phyloP scores from a whole-genome alignment of 2,797 vertebrate species.

The Emys orbicularis region DNA sequence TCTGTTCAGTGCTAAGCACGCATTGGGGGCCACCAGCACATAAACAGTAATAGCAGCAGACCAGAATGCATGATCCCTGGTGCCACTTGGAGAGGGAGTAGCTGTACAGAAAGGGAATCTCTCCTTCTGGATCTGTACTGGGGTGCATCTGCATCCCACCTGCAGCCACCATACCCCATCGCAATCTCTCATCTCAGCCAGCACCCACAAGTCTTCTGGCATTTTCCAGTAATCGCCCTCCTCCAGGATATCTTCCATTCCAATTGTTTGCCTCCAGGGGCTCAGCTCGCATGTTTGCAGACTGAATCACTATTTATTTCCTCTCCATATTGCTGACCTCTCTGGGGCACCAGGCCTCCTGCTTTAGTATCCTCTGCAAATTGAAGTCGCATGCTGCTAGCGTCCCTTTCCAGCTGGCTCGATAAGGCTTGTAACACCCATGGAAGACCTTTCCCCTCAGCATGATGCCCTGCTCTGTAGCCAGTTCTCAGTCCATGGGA shows the following conservation, averaged over 20 bases:
- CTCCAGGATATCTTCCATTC: neutral
- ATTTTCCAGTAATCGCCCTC: neutral
- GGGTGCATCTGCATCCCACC: neutral
- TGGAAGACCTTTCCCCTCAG: neutral
- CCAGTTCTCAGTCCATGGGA: neutral
- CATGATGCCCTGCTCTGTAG: neutral
- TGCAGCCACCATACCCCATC: too few species aligned
- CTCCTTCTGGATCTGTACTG: neutral
- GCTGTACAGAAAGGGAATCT: neutral
- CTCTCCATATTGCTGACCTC: neutral
- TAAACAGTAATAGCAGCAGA: neutral
- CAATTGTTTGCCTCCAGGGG: neutral
- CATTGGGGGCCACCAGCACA: too few species aligned
- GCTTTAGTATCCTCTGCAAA: neutral
- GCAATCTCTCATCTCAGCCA: neutral
- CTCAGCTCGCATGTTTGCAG: neutral
- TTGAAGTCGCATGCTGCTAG: neutral
- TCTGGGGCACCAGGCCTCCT: neutral
- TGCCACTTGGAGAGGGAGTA: neutral
- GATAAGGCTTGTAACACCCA: neutral
- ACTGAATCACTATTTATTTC: neutral
- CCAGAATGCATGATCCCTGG: neutral
- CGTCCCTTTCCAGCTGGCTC: neutral
- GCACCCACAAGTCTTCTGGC: neutral
- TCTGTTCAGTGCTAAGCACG: neutral